Percentiles rank a stretch among this genome's conserved stretches.
phyloP scores from a whole-genome alignment of 2,113 vertebrate genomes.

The Agapornis roseicollis region DNA sequence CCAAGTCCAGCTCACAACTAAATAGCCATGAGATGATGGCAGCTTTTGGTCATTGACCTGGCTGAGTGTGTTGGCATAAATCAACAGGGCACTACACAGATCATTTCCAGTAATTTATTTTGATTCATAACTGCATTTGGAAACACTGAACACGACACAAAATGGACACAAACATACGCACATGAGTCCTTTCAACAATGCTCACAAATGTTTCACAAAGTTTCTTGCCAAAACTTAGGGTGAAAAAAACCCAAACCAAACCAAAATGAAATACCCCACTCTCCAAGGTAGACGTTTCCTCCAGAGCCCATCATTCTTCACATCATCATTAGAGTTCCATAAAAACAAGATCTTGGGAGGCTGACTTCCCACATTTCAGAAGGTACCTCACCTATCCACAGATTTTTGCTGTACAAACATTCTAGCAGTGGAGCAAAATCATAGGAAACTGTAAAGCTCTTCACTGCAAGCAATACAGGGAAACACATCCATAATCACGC shows the following conservation, averaged over 20 bases:
- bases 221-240: not conserved
- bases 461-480: not conserved
- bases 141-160: constrained; percentile 12
- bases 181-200: not conserved
- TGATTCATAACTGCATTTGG: not conserved
- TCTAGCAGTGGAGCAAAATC: not conserved
- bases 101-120: constrained; percentile 27
- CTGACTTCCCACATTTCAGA: not conserved
- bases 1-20: not conserved
- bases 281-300: not conserved
- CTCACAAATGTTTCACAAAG: not conserved
- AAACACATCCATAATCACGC: constrained; percentile 29
- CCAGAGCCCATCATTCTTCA: not conserved
- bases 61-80: not conserved
- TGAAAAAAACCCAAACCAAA: not conserved
- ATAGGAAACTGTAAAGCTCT: not conserved
- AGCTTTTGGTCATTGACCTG: not conserved
- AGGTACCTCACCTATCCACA: not conserved
- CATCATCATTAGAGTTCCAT: not conserved
- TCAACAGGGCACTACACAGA: not conserved
- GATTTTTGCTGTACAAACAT: not conserved
- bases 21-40: not conserved
- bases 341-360: not conserved
- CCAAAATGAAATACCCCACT: not conserved
- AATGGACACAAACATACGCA: not conserved